phyloP scores from a whole-genome alignment of 2,113 vertebrate species.

The Callaeas wilsoni region DNA sequence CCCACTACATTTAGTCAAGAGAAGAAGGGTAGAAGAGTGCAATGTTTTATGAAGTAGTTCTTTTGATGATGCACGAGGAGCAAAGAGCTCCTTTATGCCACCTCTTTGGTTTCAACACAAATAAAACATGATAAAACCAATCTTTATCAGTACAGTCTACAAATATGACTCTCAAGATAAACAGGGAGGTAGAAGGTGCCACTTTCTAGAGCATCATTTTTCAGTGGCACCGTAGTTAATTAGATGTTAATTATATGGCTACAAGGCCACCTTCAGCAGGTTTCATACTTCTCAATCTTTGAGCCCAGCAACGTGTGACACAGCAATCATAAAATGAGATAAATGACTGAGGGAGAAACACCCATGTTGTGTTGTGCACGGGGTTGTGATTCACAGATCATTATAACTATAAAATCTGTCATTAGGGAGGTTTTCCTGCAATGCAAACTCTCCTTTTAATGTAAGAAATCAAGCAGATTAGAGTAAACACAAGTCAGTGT shows the following conservation, averaged over 20 bases:
- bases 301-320: neutral
- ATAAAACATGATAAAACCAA: neutral
- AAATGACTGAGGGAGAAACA: neutral
- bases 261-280: neutral
- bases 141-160: neutral
- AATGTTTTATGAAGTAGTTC: neutral
- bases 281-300: neutral
- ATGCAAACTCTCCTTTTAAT: neutral
- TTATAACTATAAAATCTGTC: neutral
- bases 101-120: neutral
- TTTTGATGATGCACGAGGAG: neutral
- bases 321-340: neutral
- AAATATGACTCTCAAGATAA: neutral
- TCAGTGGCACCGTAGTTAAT: neutral
- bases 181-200: neutral
- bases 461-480: neutral
- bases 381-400: neutral
- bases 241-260: neutral
- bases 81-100: neutral
- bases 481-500: neutral
- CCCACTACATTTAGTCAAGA: neutral
- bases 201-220: neutral
- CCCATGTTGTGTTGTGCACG: neutral
- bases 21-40: neutral
- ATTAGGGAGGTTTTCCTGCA: neutral